Conservation (phyloP, 2,113 vertebrate species). For the Leptocoma aspasia region DNA sequence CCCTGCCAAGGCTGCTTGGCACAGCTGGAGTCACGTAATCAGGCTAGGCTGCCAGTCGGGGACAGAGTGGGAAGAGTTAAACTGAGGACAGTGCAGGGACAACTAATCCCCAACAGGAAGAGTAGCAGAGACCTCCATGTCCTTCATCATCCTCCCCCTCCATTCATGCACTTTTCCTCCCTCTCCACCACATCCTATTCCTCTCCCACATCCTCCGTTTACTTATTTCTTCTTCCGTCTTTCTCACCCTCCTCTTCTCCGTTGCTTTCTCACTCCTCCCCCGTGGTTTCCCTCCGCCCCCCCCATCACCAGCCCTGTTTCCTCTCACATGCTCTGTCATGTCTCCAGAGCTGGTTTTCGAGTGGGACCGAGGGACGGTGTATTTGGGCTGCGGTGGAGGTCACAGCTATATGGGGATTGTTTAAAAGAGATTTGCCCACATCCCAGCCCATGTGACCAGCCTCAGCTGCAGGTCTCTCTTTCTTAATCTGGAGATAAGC, state of each 20-base stretch:
- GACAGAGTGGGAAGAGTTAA: constrained; percentile 48
- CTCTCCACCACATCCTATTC: background rate
- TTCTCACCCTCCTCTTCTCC: background rate
- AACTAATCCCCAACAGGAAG: constrained; percentile 36
- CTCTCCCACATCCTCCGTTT: background rate
- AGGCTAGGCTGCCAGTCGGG: background rate
- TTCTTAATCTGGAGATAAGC: constrained; percentile 92
- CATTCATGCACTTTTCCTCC: background rate
- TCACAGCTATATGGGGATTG: constrained; percentile 66
- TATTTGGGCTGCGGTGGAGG: constrained; percentile 59
- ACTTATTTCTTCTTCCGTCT: background rate
- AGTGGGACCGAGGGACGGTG: constrained; percentile 18
- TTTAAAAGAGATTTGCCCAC: constrained; percentile 72
- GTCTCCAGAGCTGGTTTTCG: constrained; percentile 21
- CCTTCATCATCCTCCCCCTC: background rate
- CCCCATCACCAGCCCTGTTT: background rate
- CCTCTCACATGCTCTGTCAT: background rate
- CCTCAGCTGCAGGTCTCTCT: constrained; percentile 83
- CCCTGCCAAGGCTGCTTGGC: constrained; percentile 68
- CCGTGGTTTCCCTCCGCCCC: background rate
- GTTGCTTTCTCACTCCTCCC: background rate
- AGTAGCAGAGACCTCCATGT: background rate
- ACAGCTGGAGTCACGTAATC: constrained; percentile 63
- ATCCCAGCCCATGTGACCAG: constrained; percentile 72
- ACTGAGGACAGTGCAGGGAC: constrained; percentile 35